These are phyloP conservation scores for Carpatolechia fugitivella DNA, from an alignment of 2,888 invertebrate genomes.

Conservation along the genomic window DNA sequence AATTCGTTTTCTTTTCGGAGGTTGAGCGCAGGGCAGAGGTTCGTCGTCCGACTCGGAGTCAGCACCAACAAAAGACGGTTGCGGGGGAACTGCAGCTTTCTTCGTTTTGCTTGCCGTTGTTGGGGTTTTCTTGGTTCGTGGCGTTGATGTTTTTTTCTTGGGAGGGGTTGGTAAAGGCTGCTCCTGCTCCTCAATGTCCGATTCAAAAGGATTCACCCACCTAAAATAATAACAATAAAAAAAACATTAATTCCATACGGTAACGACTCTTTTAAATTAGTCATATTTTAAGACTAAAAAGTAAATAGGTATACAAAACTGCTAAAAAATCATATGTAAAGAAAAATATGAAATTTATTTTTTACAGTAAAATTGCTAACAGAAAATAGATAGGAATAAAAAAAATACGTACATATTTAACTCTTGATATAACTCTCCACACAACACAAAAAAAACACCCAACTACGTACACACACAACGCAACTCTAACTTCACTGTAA, in stretches of 20 bases:
- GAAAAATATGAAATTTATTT: no score
- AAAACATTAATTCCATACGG: background rate
- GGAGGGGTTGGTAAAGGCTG: background rate
- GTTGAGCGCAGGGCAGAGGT: conserved; percentile 2
- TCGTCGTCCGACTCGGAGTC: background rate
- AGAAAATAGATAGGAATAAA: no score
- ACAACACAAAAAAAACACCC: no score
- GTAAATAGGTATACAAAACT: no score
- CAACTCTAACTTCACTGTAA: no score
- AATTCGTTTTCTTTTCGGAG: background rate
- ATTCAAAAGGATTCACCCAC: conserved; percentile 10
- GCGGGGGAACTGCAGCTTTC: background rate
- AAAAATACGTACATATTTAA: no score
- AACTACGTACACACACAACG: no score
- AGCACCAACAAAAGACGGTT: background rate
- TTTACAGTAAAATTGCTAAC: no score
- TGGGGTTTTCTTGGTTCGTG: background rate
- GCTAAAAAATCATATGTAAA: no score
- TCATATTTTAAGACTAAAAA: no score
- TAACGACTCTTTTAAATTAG: background rate
- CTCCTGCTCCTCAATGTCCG: background rate
- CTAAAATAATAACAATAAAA: background rate
- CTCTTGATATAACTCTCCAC: no score
- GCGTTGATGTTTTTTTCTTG: background rate
- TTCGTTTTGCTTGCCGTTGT: background rate